phyloP scores from a whole-genome alignment of 2,888 invertebrate species.

The Patella caerulea region DNA sequence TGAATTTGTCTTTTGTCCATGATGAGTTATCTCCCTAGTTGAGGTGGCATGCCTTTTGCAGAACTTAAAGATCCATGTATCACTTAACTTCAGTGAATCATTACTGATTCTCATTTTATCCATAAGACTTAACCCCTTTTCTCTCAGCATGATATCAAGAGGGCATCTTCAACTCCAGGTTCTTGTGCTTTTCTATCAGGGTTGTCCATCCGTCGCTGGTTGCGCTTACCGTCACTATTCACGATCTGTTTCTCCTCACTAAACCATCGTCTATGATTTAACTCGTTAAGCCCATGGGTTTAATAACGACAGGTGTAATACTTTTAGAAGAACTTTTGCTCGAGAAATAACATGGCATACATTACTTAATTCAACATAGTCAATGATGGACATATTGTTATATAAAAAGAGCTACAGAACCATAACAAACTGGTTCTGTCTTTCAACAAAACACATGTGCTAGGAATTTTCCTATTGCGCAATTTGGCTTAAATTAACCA shows the following conservation, averaged over 20 bases:
- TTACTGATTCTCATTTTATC: slow-evolving; percentile 10
- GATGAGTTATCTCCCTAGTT: slow-evolving; percentile 1
- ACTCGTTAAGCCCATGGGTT: no score
- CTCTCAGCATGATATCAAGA: slow-evolving; percentile 13
- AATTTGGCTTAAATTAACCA: no score
- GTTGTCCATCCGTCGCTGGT: slow-evolving; percentile 6
- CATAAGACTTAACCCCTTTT: slow-evolving; percentile 8
- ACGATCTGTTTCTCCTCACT: background rate
- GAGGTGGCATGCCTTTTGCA: background rate
- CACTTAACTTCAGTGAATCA: slow-evolving; percentile 16
- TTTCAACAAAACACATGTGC: no score
- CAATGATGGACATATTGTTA: no score
- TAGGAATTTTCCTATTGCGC: no score
- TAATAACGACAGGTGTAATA: no score
- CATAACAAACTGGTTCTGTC: no score
- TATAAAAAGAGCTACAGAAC: no score
- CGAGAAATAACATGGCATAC: no score
- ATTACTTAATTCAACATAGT: no score
- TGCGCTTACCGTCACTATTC: slow-evolving; percentile 10
- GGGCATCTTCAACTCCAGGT: slow-evolving; percentile 1
- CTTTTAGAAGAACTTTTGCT: no score
- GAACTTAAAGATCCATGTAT: slow-evolving; percentile 8
- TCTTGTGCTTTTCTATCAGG: slow-evolving; percentile 18
- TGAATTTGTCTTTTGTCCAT: background rate
- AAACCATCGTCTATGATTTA: no score